These are phyloP conservation scores for Augochlora pura DNA, from an alignment of 1,140 invertebrate species.

Conservation along the genomic window DNA sequence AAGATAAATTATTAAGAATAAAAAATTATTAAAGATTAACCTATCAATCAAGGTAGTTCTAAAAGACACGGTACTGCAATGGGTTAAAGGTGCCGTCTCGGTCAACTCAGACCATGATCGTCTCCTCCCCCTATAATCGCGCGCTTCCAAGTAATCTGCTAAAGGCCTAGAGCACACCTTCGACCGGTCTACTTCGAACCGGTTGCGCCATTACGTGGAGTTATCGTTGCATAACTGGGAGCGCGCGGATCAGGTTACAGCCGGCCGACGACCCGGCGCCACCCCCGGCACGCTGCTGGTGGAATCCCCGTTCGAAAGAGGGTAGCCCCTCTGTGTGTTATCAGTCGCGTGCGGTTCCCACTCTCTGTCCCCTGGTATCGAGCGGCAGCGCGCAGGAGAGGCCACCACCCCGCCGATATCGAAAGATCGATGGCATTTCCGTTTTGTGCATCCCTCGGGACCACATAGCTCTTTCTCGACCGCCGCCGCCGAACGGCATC, in stretches of 20 bases:
- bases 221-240: conserved; percentile 20
- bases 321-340: conserved; percentile 29
- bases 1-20: no score
- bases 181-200: conserved; percentile 28
- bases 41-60: no score
- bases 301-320: conserved; percentile 20
- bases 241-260: conserved; percentile 38
- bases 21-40: no score
- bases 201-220: conserved; percentile 19
- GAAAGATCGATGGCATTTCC: conserved; percentile 51
- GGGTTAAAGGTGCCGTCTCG: no score
- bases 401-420: conserved; percentile 31
- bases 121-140: background rate
- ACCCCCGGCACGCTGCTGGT: background rate
- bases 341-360: conserved; percentile 31
- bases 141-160: conserved; percentile 14
- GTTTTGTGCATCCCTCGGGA: conserved; percentile 48
- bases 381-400: background rate
- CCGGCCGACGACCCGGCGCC: conserved; percentile 16
- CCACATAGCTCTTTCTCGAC: conserved; percentile 41
- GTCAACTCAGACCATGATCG: background rate
- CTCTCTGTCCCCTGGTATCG: conserved; percentile 19
- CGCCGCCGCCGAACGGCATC: conserved; percentile 9
- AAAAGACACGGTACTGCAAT: no score
- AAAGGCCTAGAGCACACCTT: conserved; percentile 41